Evolutionary conservation across 1,140 invertebrate genomes (phyloP).

Genomic region (Nebria ingens): DNA sequence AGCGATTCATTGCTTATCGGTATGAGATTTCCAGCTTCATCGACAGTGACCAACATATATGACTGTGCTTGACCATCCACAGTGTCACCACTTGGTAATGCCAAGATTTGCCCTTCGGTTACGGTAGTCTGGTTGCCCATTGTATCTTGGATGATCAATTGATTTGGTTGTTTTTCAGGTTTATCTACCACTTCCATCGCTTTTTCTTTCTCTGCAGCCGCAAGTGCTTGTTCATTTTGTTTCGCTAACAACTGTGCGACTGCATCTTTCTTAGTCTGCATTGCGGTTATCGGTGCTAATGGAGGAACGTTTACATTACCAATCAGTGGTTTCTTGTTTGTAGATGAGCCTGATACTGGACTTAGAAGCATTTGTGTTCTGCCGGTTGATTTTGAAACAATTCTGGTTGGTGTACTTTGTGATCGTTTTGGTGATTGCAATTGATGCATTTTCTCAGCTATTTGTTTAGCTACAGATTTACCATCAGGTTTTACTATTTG

Average conservation of each 20-base stretch:
- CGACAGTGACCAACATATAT: slow-evolving; percentile 49
- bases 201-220: slow-evolving; percentile 23
- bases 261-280: slow-evolving; percentile 27
- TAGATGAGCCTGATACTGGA: no score
- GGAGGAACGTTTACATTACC: slow-evolving; percentile 14
- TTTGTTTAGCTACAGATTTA: slow-evolving; percentile 19
- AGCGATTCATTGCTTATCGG: slow-evolving; percentile 59
- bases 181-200: slow-evolving; percentile 23
- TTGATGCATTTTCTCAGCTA: slow-evolving; percentile 13
- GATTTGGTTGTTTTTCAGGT: slow-evolving; percentile 17
- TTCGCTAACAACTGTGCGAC: slow-evolving; percentile 18
- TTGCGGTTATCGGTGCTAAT: slow-evolving; percentile 25
- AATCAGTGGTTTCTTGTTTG: slow-evolving; percentile 11
- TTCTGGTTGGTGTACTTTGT: neutral
- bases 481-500: slow-evolving; percentile 4
- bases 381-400: neutral
- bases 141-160: slow-evolving; percentile 31
- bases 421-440: neutral
- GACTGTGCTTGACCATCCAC: slow-evolving; percentile 50
- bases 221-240: slow-evolving; percentile 13
- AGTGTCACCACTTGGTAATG: slow-evolving; percentile 53
- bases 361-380: neutral
- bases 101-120: slow-evolving; percentile 50
- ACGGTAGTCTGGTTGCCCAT: slow-evolving; percentile 33
- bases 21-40: slow-evolving; percentile 57